phyloP scores from a whole-genome alignment of 2,797 vertebrate species.

The Anolis apletophallus region DNA sequence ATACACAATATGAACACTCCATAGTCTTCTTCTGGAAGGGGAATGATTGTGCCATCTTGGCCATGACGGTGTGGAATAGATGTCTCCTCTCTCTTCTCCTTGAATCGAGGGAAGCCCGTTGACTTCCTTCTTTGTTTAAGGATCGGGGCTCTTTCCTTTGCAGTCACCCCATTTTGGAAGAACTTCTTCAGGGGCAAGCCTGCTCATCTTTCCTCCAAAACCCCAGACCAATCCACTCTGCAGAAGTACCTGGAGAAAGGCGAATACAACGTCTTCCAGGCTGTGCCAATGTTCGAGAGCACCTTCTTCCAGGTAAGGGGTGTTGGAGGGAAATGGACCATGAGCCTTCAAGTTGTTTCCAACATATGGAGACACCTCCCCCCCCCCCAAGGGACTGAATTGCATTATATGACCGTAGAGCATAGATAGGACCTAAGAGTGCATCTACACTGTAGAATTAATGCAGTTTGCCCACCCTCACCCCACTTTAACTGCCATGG shows the following conservation, averaged over 20 bases:
- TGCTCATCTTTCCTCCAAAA: neutral
- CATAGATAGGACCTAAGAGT: too few relatives aligned
- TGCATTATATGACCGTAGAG: too few relatives aligned
- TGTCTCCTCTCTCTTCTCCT: neutral
- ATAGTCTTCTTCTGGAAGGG: too few relatives aligned
- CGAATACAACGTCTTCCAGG: conserved; percentile 28
- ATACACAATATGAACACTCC: too few relatives aligned
- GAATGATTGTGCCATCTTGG: too few relatives aligned
- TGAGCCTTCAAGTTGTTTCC: too few relatives aligned
- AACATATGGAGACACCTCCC: too few relatives aligned
- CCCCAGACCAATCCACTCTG: neutral
- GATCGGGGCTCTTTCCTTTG: neutral
- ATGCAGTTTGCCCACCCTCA: too few relatives aligned
- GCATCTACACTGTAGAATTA: too few relatives aligned
- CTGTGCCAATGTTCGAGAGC: conserved; percentile 40
- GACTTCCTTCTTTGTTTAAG: neutral
- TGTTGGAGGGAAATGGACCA: neutral
- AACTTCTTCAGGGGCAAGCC: neutral
- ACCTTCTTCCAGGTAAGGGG: conserved; percentile 37
- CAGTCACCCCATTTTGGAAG: neutral
- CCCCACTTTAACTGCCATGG: too few relatives aligned
- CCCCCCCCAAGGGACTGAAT: too few relatives aligned
- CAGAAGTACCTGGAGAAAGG: conserved; percentile 32
- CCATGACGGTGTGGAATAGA: too few relatives aligned
- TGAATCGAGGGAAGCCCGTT: neutral